Percentiles rank a stretch among this genome's conserved stretches.
Conservation (phyloP, 2,113 vertebrate species). For the Anhinga anhinga region DNA sequence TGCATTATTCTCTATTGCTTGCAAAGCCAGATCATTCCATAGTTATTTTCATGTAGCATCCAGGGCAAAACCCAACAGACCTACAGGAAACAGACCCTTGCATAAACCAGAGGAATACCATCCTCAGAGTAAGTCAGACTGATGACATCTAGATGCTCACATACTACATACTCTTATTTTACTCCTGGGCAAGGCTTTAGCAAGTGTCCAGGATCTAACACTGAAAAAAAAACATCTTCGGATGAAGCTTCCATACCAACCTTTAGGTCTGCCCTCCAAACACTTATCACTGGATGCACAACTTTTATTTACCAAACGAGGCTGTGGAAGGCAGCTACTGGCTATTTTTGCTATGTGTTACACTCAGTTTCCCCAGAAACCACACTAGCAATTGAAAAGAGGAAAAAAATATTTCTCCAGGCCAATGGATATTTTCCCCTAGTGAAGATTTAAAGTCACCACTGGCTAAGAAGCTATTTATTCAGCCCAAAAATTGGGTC, state of each 20-base stretch:
- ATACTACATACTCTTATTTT: not conserved
- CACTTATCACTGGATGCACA: not conserved
- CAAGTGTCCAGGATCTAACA: not conserved
- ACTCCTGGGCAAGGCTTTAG: not conserved
- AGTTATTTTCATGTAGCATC: no score
- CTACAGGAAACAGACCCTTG: not conserved
- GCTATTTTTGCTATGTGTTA: not conserved
- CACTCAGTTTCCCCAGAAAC: not conserved
- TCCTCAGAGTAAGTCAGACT: not conserved
- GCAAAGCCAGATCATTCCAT: not conserved
- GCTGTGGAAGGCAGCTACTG: not conserved
- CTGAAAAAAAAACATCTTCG: not conserved
- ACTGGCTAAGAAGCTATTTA: not conserved
- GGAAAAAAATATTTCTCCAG: not conserved
- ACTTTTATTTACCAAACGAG: accelerated
- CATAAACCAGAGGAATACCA: not conserved
- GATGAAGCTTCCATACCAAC: not conserved
- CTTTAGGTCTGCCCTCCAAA: not conserved
- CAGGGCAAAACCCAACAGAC: not conserved
- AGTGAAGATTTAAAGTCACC: not conserved
- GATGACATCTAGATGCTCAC: not conserved
- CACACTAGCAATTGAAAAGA: not conserved
- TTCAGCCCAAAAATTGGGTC: accelerated
- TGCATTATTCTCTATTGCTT: not conserved
- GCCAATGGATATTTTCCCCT: not conserved